Percentiles rank a stretch among this genome's conserved stretches.
phyloP scores from a whole-genome alignment of 1,140 invertebrate species.

The Drosophila jambulina region DNA sequence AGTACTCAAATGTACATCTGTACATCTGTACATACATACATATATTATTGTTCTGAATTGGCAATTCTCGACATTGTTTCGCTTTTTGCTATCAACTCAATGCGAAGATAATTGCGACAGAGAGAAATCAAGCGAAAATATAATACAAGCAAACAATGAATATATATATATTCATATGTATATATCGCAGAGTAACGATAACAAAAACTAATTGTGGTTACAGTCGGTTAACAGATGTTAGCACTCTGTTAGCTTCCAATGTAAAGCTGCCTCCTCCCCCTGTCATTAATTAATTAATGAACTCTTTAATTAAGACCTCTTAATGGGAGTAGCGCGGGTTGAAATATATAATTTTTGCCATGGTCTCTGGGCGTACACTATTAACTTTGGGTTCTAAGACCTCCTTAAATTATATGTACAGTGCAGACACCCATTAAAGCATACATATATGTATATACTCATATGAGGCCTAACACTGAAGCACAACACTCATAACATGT shows the following conservation, averaged over 20 bases:
- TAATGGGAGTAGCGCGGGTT: conserved; percentile 8
- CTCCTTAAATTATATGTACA: conserved; percentile 32
- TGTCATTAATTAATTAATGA: conserved; percentile 23
- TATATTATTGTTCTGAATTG: conserved; percentile 30
- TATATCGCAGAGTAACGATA: conserved; percentile 4
- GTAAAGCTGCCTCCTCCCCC: conserved; percentile 1
- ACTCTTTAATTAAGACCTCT: conserved; percentile 15
- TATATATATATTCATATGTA: neutral
- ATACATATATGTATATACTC: neutral
- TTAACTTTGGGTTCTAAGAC: conserved; percentile 36
- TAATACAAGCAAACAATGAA: conserved; percentile 25
- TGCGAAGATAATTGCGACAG: conserved; percentile 41
- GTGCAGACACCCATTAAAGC: conserved; percentile 7
- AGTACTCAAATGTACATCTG: neutral
- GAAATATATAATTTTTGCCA: conserved; percentile 5
- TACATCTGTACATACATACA: neutral
- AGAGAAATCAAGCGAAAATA: conserved; percentile 31
- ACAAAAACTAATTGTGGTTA: conserved; percentile 36
- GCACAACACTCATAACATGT: conserved; percentile 5
- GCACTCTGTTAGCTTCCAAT: neutral
- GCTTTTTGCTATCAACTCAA: conserved; percentile 30
- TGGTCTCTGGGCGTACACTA: conserved; percentile 28
- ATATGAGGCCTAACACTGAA: neutral
- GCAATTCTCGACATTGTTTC: conserved; percentile 29
- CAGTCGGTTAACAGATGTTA: conserved; percentile 29